Evolutionary conservation across 2,888 invertebrate genomes (phyloP).

Genomic region (Conops quadrifasciatus): DNA sequence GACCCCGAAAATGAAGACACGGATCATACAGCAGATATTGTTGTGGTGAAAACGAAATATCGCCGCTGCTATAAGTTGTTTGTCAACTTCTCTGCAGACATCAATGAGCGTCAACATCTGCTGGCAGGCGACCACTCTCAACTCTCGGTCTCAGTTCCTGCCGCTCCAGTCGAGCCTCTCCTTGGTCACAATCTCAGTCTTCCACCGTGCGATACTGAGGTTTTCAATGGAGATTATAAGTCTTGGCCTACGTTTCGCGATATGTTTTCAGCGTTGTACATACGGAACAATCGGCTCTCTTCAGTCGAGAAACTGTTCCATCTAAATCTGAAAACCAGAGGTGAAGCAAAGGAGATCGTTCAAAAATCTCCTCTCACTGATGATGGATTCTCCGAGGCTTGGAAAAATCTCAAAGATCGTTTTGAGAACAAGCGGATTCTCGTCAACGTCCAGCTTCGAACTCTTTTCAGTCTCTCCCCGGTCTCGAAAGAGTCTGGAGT

Average conservation of each 20-base stretch:
- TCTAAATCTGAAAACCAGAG: background rate
- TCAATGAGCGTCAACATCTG: background rate
- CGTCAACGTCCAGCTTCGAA: slow-evolving; percentile 1
- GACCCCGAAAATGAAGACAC: background rate
- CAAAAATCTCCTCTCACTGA: background rate
- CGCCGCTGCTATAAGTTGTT: background rate
- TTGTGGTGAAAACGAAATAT: background rate
- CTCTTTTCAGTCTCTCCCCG: background rate
- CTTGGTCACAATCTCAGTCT: background rate
- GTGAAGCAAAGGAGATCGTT: background rate
- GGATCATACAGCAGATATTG: background rate
- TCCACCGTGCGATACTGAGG: slow-evolving; percentile 2
- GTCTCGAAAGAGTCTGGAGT: background rate
- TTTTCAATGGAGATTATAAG: background rate
- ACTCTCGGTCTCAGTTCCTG: background rate
- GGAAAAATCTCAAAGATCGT: slow-evolving; percentile 17
- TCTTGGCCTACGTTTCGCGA: slow-evolving; percentile 11
- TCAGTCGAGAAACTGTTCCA: slow-evolving; percentile 1
- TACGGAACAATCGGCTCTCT: background rate
- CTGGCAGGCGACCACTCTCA: background rate
- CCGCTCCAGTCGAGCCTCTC: background rate
- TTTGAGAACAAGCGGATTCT: no score
- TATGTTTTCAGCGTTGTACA: background rate
- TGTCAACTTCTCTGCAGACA: background rate
- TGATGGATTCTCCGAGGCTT: background rate